These are phyloP conservation scores for Falco biarmicus DNA, from an alignment of 2,797 vertebrate genomes.

Conservation along the genomic window DNA sequence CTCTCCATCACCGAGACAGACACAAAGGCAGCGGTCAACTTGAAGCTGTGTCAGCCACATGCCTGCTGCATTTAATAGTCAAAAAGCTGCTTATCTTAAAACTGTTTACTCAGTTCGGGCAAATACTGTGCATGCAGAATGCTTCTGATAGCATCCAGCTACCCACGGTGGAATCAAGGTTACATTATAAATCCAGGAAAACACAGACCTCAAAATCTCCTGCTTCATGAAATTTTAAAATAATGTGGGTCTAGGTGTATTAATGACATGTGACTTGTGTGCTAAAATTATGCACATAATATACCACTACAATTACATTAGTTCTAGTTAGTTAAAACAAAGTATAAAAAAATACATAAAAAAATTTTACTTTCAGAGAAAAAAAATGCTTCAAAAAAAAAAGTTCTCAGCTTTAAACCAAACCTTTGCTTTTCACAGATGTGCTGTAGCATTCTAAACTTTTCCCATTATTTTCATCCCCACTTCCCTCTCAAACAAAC, in stretches of 20 bases:
- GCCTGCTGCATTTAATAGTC: neutral
- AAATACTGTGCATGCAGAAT: neutral
- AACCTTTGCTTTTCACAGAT: neutral
- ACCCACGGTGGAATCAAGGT: neutral
- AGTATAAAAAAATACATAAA: neutral
- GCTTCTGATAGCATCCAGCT: neutral
- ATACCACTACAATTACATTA: no score
- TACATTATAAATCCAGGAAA: neutral
- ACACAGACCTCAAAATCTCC: neutral
- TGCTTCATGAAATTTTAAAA: neutral
- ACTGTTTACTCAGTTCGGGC: neutral
- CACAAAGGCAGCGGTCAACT: conserved; percentile 13
- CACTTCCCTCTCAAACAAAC: no score
- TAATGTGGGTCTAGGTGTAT: neutral
- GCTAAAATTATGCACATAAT: neutral
- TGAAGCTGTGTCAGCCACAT: neutral
- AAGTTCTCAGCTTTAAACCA: neutral
- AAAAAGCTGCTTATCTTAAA: conserved; percentile 28
- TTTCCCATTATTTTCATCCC: neutral
- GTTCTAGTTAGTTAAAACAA: neutral
- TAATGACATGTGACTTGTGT: neutral
- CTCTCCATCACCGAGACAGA: conserved; percentile 5
- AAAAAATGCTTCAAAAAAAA: neutral
- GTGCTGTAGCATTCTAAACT: neutral
- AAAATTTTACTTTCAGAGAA: neutral